These are phyloP conservation scores for Malthinus seriepunctatus DNA, from an alignment of 2,888 invertebrate species.

Conservation along the genomic window DNA sequence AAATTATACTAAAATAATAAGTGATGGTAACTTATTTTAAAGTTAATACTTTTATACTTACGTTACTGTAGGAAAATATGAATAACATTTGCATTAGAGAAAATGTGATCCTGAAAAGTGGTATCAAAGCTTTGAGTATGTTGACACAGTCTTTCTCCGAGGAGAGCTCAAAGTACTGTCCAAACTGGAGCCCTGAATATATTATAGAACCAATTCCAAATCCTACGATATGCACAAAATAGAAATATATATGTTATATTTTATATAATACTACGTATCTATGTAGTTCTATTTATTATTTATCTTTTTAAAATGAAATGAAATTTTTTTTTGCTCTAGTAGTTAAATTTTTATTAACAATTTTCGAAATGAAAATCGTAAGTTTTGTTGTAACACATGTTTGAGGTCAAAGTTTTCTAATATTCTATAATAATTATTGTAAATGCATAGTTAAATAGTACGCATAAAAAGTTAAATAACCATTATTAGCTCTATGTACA, in stretches of 20 bases:
- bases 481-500: no score
- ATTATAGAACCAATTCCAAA: constrained; percentile 73
- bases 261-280: no score
- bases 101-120: constrained; percentile 65
- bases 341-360: no score
- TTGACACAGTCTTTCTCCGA: constrained; percentile 68
- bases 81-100: constrained; percentile 73
- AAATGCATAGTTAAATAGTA: no score
- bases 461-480: no score
- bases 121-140: constrained; percentile 65
- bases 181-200: constrained; percentile 71
- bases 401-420: constrained; percentile 9
- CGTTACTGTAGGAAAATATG: constrained; percentile 72
- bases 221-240: constrained; percentile 59
- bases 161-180: constrained; percentile 69
- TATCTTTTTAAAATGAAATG: no score
- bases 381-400: constrained; percentile 10
- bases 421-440: constrained; percentile 5
- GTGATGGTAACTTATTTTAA: neutral
- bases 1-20: neutral
- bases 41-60: constrained; percentile 47
- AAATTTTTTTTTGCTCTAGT: no score
- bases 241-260: constrained; percentile 4
- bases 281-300: no score
- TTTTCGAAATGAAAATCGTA: no score